Evolutionary conservation across 2,113 vertebrate species (phyloP).

Genomic region (Fulica atra): DNA sequence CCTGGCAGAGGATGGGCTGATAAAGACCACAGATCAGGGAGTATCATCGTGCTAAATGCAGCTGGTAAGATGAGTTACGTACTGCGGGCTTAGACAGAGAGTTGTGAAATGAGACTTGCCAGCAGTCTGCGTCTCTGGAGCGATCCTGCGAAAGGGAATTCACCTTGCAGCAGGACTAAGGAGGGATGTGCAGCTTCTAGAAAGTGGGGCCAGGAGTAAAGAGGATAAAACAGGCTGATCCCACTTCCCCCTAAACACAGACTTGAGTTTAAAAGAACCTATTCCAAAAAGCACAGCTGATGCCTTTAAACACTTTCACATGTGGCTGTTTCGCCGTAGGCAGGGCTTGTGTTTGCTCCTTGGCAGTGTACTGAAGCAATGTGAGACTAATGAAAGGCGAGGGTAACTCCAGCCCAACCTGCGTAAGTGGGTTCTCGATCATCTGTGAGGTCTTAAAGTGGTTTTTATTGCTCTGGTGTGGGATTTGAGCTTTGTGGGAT

Average conservation of each 20-base stretch:
- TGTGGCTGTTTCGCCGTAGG: not conserved
- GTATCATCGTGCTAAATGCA: not conserved
- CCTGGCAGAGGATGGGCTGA: not conserved
- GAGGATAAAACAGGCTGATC: not conserved
- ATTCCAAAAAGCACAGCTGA: not conserved
- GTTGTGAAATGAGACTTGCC: not conserved
- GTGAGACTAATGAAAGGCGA: not conserved
- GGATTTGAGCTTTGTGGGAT: conserved; percentile 13
- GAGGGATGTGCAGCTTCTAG: not conserved
- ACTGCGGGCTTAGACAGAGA: not conserved
- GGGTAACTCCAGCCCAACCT: not conserved
- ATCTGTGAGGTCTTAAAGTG: not conserved
- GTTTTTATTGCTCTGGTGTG: conserved; percentile 21
- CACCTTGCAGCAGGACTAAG: not conserved
- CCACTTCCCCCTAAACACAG: not conserved
- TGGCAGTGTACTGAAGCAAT: not conserved
- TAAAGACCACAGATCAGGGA: not conserved
- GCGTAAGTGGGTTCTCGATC: not conserved
- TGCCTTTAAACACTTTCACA: conserved; percentile 19
- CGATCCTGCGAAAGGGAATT: not conserved
- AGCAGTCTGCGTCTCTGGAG: not conserved
- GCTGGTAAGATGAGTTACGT: not conserved
- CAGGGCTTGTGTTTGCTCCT: not conserved
- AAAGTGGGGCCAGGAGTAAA: not conserved
- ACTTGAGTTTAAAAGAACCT: not conserved